Evolutionary conservation across 2,113 vertebrate genomes (phyloP), one percentile per base, ranked within the genome.

Genomic region (Esox niger): DNA sequence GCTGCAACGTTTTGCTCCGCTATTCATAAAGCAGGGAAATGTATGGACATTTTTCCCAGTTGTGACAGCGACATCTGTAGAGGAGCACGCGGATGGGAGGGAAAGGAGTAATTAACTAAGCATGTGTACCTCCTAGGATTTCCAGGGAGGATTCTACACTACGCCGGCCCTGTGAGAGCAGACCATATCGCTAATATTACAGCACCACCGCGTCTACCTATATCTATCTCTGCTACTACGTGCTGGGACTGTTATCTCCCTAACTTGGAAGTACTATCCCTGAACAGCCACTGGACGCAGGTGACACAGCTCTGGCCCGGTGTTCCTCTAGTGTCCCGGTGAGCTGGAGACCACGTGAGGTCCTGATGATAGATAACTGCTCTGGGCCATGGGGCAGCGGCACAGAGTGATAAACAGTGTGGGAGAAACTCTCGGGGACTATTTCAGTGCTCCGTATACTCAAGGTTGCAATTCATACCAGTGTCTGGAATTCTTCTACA

Each of bases 241-340:
- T 71, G 20, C 68, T 43, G 74, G 77, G 5, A 57, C 66, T 65
- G 59, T 85, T 86, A 84, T 87, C 81, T 74, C 63, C 72, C 69
- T 74, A 82, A 82, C 74, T 73, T 9, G 83, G 33, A 1, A 74
- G 64, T 30, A 54, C 69, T 59, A 80, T 30, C 76, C 54, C 71
- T 78, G 88, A 82, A 80, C 77, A 64, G 74, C 76, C 38, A 57
- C 52, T 1, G 2, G 66, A 80, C 77, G 79, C 67, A 21, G 11
- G 25, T 69, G 4, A 73, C 74, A 54, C 5, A 17, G 6, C 23
- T 29, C 25, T n/a, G n/a, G n/a, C n/a, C n/a, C 31, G 8, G 20
- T 47, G 6, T 26, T 20, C 27, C 15, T 29, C 6, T 43, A 15
- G 13, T 43, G 11, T 43, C 13, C 15, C 54, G 11, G 13, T 49